Base-by-base conservation (phyloP, 2,113 vertebrate genomes). In the Hiodon alosoides region DNA sequence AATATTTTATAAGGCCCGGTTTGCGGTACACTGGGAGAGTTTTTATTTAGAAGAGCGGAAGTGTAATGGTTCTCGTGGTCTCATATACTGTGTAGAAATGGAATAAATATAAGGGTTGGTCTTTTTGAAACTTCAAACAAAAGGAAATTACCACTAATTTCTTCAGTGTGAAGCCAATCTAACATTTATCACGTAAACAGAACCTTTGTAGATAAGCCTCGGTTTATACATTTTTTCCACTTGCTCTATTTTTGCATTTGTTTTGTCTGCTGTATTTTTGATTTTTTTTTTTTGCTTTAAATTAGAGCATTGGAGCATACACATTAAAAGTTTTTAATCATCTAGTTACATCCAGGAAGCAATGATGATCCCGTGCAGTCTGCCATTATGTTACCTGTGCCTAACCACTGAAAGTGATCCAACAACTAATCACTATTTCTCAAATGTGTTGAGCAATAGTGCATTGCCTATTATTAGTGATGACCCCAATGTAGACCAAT, bases 1-100 rank as follows among this genome's bases (percentile, higher is more conserved):
- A 90, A 92, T 93, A 91, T 93, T 93, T 94, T 90, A 85, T 87
- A 83, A 87, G 86, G 85, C 84, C 89, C 91, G 90, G 91, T 86
- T 92, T 90, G 87, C 85, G 86, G 67, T 85, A 64, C 73, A 81
- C 84, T 81, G 80, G 69, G 77, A 66, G 66, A 72, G 77, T 83
- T 85, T 86, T 77, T 80, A 62, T 74, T 67, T 60, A 69, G 55
- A 92, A 81, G 84, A 84, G 82, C 86, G 81, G 80, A 87, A 85
- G 87, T 83, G 71, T 77, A 85, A 84, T 89, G 89, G 90, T 91
- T 31, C 31, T 31, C 2, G 31, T 31, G 31, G 31, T 31, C 31
- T 31, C 31, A 31, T 31, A 31, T 31, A 31, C 31, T 31, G 31
- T 31, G 31, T 31, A 31, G 31, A 31, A 31, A 31, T 31, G 31